Base-by-base conservation (phyloP, 2,113 vertebrate genomes). In the Erythrocercus mccallii region DNA sequence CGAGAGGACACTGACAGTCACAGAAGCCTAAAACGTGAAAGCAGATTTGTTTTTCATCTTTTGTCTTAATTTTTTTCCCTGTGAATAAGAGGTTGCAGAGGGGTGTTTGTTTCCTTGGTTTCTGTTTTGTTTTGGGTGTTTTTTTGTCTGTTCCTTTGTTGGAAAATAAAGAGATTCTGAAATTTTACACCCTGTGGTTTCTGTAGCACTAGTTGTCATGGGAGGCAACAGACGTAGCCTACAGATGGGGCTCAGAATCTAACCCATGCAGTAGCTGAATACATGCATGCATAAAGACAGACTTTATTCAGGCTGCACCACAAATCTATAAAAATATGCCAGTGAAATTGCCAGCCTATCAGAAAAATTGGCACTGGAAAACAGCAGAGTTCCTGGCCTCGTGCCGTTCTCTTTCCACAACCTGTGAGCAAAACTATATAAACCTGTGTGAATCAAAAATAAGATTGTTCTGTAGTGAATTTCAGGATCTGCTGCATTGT, bases 281-380 rank as follows among this genome's bases (percentile, higher is more conserved):
- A 79, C 35, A 64, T 31, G 66, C 33, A 72, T 6, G 14, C 54
- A 66, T 70, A 80, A 77, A 93, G 58, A 74, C 44, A 94, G 92
- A 70, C 68, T 86, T 89, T 44, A 90, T 77, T 93, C 84, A 86
- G 85, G 33, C 56, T 70, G 76, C 48, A 62, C 47, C 45, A 14
- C 38, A 86, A 92, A 93, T 93, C 88, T 84, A 84, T 94, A 93
- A 94, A 97, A 93, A 95, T 83, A 93, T 88, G 85, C 76, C 88
- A 95, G 35, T 28, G 82, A 86, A 94, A 93, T 38, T 90, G 68
- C 56, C 71, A 95, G 68, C 78, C 68, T 78, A 82, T 77, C 81
- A 74, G 51, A 93, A 87, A 92, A 96, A 96, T 15, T 92, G 88
- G 94, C 93, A 88, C 44, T 68, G 86, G 78, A 92, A 83, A 87